A percentile compares a stretch with the other conserved stretches of the same genome.
Evolutionary conservation across 2,113 vertebrate genomes (phyloP).

Genomic region (Poeciliopsis retropinna): DNA sequence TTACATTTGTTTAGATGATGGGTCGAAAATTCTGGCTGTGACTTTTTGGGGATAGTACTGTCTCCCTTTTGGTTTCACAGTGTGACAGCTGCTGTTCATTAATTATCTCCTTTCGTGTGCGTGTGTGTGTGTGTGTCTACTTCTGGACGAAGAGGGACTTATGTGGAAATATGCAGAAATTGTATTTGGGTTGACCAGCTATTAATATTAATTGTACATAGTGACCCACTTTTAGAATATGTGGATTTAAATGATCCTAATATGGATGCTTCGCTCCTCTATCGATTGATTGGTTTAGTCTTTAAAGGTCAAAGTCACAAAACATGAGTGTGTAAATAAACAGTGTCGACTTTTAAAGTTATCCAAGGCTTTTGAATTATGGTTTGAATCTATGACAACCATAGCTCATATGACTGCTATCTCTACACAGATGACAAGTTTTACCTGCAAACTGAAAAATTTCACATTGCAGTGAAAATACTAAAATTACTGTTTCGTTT

Average conservation of each 20-base stretch:
- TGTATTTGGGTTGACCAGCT: constrained; percentile 82
- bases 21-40: constrained; percentile 33
- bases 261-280: constrained; percentile 69
- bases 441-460: constrained; percentile 18
- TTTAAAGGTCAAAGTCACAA: constrained; percentile 85
- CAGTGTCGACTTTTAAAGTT: constrained; percentile 57
- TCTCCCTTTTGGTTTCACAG: constrained; percentile 21
- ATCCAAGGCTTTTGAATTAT: constrained; percentile 46
- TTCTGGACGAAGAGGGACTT: constrained; percentile 35
- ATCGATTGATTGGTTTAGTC: constrained; percentile 80
- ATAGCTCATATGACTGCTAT: constrained; percentile 26
- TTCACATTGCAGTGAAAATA: too few relatives aligned
- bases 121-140: constrained; percentile 3
- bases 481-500: constrained; percentile 11
- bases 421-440: constrained; percentile 13
- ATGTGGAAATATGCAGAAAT: constrained; percentile 75
- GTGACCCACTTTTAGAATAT: constrained; percentile 82
- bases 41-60: constrained; percentile 28
- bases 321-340: constrained; percentile 81
- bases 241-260: constrained; percentile 84
- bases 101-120: constrained; percentile 17
- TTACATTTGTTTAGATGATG: constrained; percentile 13
- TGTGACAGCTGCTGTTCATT: constrained; percentile 33
- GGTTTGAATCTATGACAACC: constrained; percentile 50
- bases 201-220: constrained; percentile 84